These are phyloP conservation scores for Pammene aurita DNA, from an alignment of 2,888 invertebrate species.

Conservation along the genomic window DNA sequence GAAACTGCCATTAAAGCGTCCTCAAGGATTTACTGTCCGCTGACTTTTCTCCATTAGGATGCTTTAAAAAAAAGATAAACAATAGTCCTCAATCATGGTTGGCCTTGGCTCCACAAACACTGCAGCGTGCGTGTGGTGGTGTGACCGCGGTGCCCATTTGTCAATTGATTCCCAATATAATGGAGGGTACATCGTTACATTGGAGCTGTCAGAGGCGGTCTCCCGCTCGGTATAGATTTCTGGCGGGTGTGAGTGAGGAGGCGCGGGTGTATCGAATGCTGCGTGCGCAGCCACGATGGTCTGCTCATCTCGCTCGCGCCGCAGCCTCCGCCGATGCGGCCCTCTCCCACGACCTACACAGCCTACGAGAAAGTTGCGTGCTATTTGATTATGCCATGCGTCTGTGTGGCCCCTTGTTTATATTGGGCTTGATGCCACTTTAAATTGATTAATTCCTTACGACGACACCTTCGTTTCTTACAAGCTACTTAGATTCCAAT, in stretches of 20 bases:
- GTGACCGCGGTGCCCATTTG: slow-evolving; percentile 67
- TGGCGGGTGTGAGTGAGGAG: slow-evolving; percentile 61
- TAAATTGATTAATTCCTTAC: slow-evolving; percentile 78
- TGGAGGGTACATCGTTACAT: slow-evolving; percentile 79
- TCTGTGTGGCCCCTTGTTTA: slow-evolving; percentile 78
- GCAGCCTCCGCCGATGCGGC: slow-evolving; percentile 48
- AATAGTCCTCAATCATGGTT: slow-evolving; percentile 53
- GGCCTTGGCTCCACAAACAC: slow-evolving; percentile 46
- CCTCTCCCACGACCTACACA: slow-evolving; percentile 59
- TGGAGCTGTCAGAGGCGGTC: slow-evolving; percentile 76
- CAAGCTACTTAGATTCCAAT: slow-evolving; percentile 45
- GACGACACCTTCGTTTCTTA: slow-evolving; percentile 68
- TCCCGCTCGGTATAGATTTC: slow-evolving; percentile 71
- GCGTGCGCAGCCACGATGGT: slow-evolving; percentile 68
- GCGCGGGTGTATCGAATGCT: slow-evolving; percentile 68
- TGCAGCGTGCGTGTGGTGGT: slow-evolving; percentile 46
- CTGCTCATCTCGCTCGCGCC: slow-evolving; percentile 62
- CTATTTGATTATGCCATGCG: slow-evolving; percentile 73
- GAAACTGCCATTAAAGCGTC: slow-evolving; percentile 47
- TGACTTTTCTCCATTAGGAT: slow-evolving; percentile 54
- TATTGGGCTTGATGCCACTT: slow-evolving; percentile 78
- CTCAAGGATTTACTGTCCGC: slow-evolving; percentile 39
- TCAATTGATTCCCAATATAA: slow-evolving; percentile 83
- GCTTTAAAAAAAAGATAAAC: slow-evolving; percentile 67
- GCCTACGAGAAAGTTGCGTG: slow-evolving; percentile 70